Base-by-base conservation (phyloP, 1,140 invertebrate species). In the Drosophila lacertosa region DNA sequence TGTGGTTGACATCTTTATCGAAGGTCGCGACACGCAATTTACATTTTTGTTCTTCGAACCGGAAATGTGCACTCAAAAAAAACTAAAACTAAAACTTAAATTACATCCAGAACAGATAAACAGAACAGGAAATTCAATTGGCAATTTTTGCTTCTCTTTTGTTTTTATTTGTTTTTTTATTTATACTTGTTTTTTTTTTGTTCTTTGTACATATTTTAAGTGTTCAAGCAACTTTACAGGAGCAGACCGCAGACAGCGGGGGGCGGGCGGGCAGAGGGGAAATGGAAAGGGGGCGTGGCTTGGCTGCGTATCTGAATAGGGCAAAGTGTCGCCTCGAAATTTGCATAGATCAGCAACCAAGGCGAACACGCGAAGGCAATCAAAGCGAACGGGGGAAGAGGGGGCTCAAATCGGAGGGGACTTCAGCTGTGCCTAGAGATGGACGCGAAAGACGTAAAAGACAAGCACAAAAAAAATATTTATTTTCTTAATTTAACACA, bases 331-430 rank as follows among this genome's bases (percentile, higher is more conserved):
- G 62, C 5, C 53, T 16, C 15, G 33, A 44, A 50, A 73, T 73
- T 73, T 68, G 65, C 70, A 73, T 73, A 73, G 62, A 73, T 73
- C 70, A 68, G 57, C 51, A n/a, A n/a, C n/a, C n/a, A n/a, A n/a
- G 26, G 50, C 42, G 44, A 45, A 35, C 47, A 51, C n/a, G n/a
- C n/a, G n/a, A n/a, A n/a, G n/a, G 57, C 51, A n/a, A n/a, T n/a
- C n/a, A n/a, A n/a, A 33, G 50, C 42, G 44, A 45, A 35, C 47
- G 44, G n/a, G n/a, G n/a, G n/a, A n/a, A n/a, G n/a, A 45, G 10
- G 26, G 24, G 15, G 26, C n/a, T n/a, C n/a, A n/a, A n/a, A n/a
- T n/a, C 4, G 7, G 13, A 7, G 45, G 45, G 13, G 37, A 5
- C 26, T 9, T 29, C 15, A 22, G n/a, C n/a, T n/a, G n/a, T 5